Base-by-base conservation (phyloP, 2,888 invertebrate genomes). In the Quadroppia sp. region DNA sequence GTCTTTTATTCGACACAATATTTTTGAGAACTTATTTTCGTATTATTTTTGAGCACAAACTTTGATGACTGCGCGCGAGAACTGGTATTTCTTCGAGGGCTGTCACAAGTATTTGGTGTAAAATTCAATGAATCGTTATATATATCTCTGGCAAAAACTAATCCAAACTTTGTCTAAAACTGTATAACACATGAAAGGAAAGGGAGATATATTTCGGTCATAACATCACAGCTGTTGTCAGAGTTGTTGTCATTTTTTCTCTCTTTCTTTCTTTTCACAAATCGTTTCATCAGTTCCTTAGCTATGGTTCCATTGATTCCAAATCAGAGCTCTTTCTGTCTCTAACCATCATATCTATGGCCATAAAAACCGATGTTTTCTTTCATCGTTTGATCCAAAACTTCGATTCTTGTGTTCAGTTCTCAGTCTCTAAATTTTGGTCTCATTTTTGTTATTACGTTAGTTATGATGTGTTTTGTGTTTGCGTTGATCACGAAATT, bases 141-240 rank as follows among this genome's bases (percentile, higher is more conserved):
- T 50, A 20, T 50, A 28, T 56, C 11, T 11, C 11, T 30, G 17
- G 23, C 15, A 28, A 13, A n/a, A 56, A 30, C 30, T 56, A 56
- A 28, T 56, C 30, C 28, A 13, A 56, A 56, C 28, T 28, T 56
- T 56, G 15, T 28, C 28, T 28, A 30, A 15, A 30, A 56, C 28
- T 28, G 25, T 25, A 23, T 15, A 15, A 56, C 15, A 15, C 15
- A 28, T 25, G 56, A 28, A 30, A 28, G 56, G 7, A 17, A 23
- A 53, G 15, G 13, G 28, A 56, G 6, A 56, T 56, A 56, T 56
- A 56, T 30, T 11, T 30, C 13, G 13, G 6, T 17, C 15, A 23
- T 56, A 56, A 30, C 23, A 56, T 56, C 56, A 30, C 56, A 56
- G 56, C 56, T 56, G 56, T 56, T 56, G 56, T 56, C 30, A 45